A percentile compares a stretch with the other conserved stretches of the same genome.
Conservation (phyloP, 2,113 vertebrate genomes). For the Neoarius graeffei region DNA sequence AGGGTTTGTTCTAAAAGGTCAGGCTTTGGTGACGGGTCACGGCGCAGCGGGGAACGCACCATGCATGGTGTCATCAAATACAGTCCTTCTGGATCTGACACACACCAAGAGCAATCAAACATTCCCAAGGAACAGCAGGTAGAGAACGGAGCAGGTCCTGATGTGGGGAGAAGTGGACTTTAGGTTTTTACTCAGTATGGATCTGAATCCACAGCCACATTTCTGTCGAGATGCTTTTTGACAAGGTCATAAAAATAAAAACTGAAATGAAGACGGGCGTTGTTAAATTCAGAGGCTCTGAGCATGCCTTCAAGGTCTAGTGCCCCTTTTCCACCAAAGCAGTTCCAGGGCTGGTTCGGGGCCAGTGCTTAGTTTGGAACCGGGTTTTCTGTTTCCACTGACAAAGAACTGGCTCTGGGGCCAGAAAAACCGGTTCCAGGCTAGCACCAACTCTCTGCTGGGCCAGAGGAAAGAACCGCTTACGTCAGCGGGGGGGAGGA, state of each 20-base stretch:
- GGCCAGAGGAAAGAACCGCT: too few relatives aligned
- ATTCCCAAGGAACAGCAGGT: conserved; percentile 31
- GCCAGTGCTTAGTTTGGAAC: too few relatives aligned
- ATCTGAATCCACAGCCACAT: background rate
- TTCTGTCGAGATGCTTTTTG: background rate
- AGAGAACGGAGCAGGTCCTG: background rate
- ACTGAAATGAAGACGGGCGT: too few relatives aligned
- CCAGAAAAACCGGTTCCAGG: too few relatives aligned
- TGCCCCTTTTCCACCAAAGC: too few relatives aligned
- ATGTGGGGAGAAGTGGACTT: background rate
- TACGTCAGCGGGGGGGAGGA: too few relatives aligned
- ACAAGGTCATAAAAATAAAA: background rate
- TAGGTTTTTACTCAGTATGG: background rate
- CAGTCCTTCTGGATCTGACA: background rate
- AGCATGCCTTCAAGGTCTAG: background rate
- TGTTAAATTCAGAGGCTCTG: background rate
- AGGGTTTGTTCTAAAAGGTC: conserved; percentile 50
- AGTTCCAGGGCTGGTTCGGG: too few relatives aligned
- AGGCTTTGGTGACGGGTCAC: conserved; percentile 48
- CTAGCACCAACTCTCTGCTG: too few relatives aligned
- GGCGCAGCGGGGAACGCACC: conserved; percentile 37
- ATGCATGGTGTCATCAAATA: conserved; percentile 34
- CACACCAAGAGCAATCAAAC: conserved; percentile 17
- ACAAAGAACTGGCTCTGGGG: too few relatives aligned
- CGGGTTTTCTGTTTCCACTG: too few relatives aligned